These are phyloP conservation scores for Eubasilissa regina DNA, from an alignment of 1,140 invertebrate genomes.

Conservation along the genomic window DNA sequence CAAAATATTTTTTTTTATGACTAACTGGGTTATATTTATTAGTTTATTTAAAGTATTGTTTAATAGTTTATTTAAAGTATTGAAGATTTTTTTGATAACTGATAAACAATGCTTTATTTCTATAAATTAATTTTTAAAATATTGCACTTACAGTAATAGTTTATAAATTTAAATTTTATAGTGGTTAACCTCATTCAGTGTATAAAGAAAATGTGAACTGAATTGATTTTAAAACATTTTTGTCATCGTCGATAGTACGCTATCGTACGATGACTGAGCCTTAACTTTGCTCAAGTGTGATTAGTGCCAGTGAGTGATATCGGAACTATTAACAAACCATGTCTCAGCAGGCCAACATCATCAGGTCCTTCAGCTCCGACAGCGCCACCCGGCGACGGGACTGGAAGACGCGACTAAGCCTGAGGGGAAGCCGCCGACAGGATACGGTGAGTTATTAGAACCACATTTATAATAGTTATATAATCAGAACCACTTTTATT, in stretches of 20 bases:
- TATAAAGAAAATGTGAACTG: too few species aligned
- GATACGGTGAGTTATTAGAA: conserved; percentile 47
- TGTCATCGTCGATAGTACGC: background rate
- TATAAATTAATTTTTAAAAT: too few species aligned
- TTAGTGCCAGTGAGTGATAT: background rate
- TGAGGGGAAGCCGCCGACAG: conserved; percentile 49
- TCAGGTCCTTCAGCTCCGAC: conserved; percentile 59
- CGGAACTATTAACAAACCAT: background rate
- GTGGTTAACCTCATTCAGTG: too few species aligned
- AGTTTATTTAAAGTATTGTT: too few species aligned
- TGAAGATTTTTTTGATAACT: too few species aligned
- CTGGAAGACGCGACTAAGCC: conserved; percentile 58
- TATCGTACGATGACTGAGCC: conserved; percentile 16
- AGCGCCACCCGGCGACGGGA: conserved; percentile 56
- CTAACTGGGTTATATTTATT: too few species aligned
- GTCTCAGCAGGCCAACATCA: conserved; percentile 54
- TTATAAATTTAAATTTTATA: too few species aligned
- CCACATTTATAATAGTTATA: background rate
- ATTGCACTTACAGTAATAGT: too few species aligned
- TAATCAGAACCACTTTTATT: background rate
- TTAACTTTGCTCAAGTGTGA: background rate
- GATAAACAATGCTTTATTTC: too few species aligned
- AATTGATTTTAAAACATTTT: background rate
- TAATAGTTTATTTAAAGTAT: too few species aligned
- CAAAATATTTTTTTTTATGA: too few species aligned